Percentiles rank a stretch among this genome's conserved stretches.
Conservation (phyloP, 2,888 invertebrate genomes). For the Rhingia campestris region DNA sequence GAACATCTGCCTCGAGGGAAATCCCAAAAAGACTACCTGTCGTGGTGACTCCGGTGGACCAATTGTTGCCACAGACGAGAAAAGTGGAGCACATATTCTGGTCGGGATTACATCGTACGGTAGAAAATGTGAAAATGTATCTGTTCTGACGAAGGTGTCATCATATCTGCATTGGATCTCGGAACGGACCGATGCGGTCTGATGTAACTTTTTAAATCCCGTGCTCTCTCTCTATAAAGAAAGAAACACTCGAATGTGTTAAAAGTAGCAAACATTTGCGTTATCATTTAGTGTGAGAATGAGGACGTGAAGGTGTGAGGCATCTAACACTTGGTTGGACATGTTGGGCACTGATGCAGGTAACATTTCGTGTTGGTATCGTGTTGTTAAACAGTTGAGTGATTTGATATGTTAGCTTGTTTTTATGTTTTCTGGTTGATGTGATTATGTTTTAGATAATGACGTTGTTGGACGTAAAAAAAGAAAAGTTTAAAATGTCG, state of each 20-base stretch:
- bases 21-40: constrained; percentile 82
- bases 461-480: no score
- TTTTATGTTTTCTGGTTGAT: not conserved
- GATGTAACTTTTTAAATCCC: not conserved
- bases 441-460: not conserved
- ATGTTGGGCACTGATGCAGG: constrained; percentile 45
- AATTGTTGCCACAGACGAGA: constrained; percentile 78
- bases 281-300: constrained; percentile 6
- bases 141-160: constrained; percentile 81
- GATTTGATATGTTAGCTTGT: not conserved
- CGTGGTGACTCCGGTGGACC: constrained; percentile 83
- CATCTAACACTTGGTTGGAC: not conserved
- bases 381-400: constrained; percentile 11
- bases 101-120: constrained; percentile 82
- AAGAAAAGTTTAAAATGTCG: no score
- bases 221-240: no score
- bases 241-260: no score
- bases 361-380: constrained; percentile 50
- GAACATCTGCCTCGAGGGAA: constrained; percentile 66
- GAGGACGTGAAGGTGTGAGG: constrained; percentile 7
- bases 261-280: not conserved
- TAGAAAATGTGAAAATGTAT: constrained; percentile 80
- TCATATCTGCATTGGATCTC: constrained; percentile 81
- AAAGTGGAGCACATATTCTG: constrained; percentile 78
- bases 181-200: constrained; percentile 76